Base-by-base conservation (phyloP, 2,797 vertebrate genomes). In the Cryptoblepharus egeriae region DNA sequence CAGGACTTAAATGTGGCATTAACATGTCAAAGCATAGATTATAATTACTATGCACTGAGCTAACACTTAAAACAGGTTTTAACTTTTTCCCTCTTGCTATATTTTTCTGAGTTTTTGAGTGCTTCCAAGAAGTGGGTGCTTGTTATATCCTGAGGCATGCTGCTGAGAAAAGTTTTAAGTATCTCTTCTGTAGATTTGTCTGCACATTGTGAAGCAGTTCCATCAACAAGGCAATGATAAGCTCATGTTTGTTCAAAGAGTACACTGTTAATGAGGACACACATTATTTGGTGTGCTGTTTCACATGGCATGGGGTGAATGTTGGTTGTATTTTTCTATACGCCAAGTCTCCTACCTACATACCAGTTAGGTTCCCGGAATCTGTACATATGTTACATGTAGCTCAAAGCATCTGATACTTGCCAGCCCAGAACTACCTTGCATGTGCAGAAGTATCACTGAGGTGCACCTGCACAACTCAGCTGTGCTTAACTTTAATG, bases 1-100 rank as follows among this genome's bases (percentile, higher is more conserved):
- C 80, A 85, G 84, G 22, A 65, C 75, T 76, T 26, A 81, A 61
- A 28, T 49, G 55, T n/a, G 77, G 24, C 77, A 83, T 81, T 55
- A 70, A 32, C 79, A 52, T 55, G 73, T 73, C 83, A 83, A 78
- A 75, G 42, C 63, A 49, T 35, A 84, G 72, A 58, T 37, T 55
- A 64, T 22, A 0, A 0, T 77, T 69, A 6, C 49, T 80, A 20
- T 82, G 30, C 61, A 71, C 67, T 75, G 80, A 81, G 49, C 30
- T 49, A 73, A 76, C 42, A 78, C 18, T 10, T 52, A 74, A n/a
- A 3, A 78, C 45, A 67, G 69, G 24, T 78, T 78, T 73, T 65
- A 77, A 78, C 76, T 49, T 26, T 2, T 4, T 30, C 70, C 52
- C 77, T 0, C 84, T 3, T 20, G 87, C n/a, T 30, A 90, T 26